Conservation (phyloP, 2,113 vertebrate species). For the Lynx canadensis region DNA sequence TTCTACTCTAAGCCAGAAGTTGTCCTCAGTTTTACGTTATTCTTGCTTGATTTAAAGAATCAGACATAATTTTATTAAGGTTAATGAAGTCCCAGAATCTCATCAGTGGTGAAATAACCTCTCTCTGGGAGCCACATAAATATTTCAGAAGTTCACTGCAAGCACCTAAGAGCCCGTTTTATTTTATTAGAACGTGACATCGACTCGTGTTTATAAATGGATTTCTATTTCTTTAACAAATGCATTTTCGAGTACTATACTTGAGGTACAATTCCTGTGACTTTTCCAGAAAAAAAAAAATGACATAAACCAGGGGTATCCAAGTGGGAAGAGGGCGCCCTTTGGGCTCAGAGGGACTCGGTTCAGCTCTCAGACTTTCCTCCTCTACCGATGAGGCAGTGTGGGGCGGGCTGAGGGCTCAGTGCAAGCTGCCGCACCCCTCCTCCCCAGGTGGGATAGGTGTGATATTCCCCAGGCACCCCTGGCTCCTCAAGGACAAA, state of each 20-base stretch:
- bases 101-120: neutral
- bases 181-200: neutral
- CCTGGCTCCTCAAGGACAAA: no score
- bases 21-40: neutral
- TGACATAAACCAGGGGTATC: neutral
- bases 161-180: neutral
- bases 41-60: constrained; percentile 41
- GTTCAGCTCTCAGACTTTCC: neutral
- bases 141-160: neutral
- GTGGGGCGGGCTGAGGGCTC: no score
- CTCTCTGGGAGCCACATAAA: neutral
- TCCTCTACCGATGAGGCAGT: no score
- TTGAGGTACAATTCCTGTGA: neutral
- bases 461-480: no score
- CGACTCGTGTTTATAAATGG: neutral
- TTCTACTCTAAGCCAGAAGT: neutral
- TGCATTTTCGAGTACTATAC: neutral
- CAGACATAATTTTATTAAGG: constrained; percentile 6
- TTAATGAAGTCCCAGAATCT: constrained; percentile 4
- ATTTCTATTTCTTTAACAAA: neutral
- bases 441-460: no score
- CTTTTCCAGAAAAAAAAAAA: neutral
- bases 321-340: neutral
- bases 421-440: no score
- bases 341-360: neutral